Conservation (phyloP, 2,797 vertebrate species). For the Acanthis flammea region DNA sequence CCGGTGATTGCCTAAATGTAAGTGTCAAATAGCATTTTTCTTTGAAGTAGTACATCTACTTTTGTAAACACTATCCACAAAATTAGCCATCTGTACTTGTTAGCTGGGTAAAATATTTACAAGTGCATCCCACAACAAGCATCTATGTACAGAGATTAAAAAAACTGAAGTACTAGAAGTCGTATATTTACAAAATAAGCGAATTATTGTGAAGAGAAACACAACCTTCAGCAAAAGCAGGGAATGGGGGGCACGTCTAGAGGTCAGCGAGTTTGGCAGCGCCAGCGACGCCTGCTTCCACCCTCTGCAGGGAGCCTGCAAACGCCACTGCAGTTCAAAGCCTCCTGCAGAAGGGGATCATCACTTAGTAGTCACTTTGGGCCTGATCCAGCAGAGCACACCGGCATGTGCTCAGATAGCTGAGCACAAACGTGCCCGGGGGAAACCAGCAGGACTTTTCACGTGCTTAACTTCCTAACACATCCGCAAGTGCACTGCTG, state of each 20-base stretch:
- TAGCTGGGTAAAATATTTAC: constrained; percentile 77
- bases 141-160: constrained; percentile 77
- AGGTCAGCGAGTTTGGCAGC: constrained; percentile 70
- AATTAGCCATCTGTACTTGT: constrained; percentile 77
- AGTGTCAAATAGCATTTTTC: constrained; percentile 72
- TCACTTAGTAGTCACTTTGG: constrained; percentile 46
- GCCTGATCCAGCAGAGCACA: constrained; percentile 50
- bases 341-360: constrained; percentile 12
- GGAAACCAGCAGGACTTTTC: constrained; percentile 16
- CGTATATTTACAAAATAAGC: constrained; percentile 67
- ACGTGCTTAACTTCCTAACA: neutral
- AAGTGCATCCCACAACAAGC: constrained; percentile 77
- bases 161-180: constrained; percentile 64
- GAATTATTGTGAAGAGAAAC: constrained; percentile 62
- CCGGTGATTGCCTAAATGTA: constrained; percentile 65
- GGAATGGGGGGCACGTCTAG: constrained; percentile 10
- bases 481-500: neutral
- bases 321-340: constrained; percentile 33
- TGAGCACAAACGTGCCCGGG: neutral
- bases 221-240: constrained; percentile 61
- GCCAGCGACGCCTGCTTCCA: constrained; percentile 38
- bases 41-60: constrained; percentile 77
- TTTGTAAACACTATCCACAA: constrained; percentile 81
- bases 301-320: constrained; percentile 23
- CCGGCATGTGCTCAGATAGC: neutral